Base-by-base conservation (phyloP, 2,113 vertebrate species). In the Lepus americanus region DNA sequence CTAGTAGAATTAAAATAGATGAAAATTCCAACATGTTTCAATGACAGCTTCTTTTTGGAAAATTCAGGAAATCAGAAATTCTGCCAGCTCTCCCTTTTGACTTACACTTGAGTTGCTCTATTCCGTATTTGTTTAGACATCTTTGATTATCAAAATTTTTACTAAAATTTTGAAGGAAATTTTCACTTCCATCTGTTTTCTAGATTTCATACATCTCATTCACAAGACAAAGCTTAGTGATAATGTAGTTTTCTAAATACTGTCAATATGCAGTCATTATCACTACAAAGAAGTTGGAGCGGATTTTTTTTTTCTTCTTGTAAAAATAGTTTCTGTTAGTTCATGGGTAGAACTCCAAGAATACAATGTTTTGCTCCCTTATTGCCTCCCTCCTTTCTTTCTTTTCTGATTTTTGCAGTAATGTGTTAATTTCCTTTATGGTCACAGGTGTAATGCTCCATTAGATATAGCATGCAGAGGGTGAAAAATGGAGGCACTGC, bases 121-220 rank as follows among this genome's bases (percentile, higher is more conserved):
- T 98, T 98, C 98, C 97, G 97, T 96, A 93, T 97, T 98, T 98
- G 96, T 93, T 98, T 98, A 98, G 94, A 93, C 87, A 92, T 95
- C 93, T 96, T 92, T 95, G 91, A 86, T 96, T 82, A 93, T 94
- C 73, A 69, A 85, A 95, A 96, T 66, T 87, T 97, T 82, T 81
- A 83, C 78, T 97, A 67, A 25, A 94, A n/a, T 92, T 95, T 70
- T 89, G 77, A 92, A 96, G 87, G 90, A 51, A 72, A 72, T 72
- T 92, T 20, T 77, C 39, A 29, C 72, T 97, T 97, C 76, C 51
- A 66, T 96, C 95, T 96, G 63, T 88, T 95, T 97, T 73, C 84
- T 73, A 55, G 90, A 77, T 87, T 89, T 84, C 19, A 53, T 12
- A 14, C 78, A 86, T 91, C 67, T 97, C 82, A 31, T n/a, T 95